A percentile compares a stretch with the other conserved stretches of the same genome.
Evolutionary conservation across 2,888 invertebrate genomes (phyloP).

Genomic region (Electrophaes corylata): DNA sequence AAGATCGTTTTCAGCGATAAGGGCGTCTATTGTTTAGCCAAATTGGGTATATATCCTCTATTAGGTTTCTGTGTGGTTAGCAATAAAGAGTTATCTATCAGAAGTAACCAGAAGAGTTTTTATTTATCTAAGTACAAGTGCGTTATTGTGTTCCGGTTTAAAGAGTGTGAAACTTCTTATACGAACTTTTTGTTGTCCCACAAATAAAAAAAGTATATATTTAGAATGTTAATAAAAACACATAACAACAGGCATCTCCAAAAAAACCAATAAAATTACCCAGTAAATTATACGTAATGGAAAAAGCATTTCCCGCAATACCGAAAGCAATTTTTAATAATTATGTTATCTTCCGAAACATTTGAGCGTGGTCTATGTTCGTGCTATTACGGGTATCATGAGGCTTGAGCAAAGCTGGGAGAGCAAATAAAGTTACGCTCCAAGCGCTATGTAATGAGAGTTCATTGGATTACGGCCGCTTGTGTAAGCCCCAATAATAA

Average conservation of each 20-base stretch:
- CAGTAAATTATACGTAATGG: constrained; percentile 39
- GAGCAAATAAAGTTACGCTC: constrained; percentile 77
- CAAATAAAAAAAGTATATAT: too few relatives aligned
- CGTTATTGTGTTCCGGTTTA: too few relatives aligned
- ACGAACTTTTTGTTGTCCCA: too few relatives aligned
- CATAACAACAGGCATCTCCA: constrained; percentile 1
- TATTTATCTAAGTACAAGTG: too few relatives aligned
- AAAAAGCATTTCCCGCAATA: constrained; percentile 65
- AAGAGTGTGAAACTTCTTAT: too few relatives aligned
- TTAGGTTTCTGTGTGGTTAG: too few relatives aligned
- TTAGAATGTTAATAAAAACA: neutral
- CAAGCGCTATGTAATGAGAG: constrained; percentile 78
- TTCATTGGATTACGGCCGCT: constrained; percentile 80
- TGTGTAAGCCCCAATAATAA: constrained; percentile 78
- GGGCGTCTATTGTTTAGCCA: too few relatives aligned
- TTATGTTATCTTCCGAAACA: constrained; percentile 68
- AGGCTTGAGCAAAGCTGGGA: constrained; percentile 69
- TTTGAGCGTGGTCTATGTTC: constrained; percentile 61
- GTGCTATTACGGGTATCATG: constrained; percentile 74
- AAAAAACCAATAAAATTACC: constrained; percentile 28
- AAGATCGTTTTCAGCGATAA: too few relatives aligned
- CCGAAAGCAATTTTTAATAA: constrained; percentile 82
- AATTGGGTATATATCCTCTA: too few relatives aligned
- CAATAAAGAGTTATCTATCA: too few relatives aligned
- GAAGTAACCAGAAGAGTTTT: too few relatives aligned